Evolutionary conservation across 1,140 invertebrate species (phyloP), one percentile per base, ranked within the genome.

Genomic region (Psix sp.): DNA sequence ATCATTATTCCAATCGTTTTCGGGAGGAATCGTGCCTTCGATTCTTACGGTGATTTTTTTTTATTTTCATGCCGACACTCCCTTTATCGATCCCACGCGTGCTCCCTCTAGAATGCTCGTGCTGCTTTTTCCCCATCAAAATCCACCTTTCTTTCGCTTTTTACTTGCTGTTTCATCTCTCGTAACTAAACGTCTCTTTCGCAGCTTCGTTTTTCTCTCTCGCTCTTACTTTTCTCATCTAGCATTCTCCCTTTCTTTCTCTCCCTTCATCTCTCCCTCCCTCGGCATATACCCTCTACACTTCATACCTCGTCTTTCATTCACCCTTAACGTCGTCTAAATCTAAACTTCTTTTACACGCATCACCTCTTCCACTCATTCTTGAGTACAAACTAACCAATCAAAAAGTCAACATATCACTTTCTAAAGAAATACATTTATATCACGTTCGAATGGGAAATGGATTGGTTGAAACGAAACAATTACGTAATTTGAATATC

Each of bases 41-140:
- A 60, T 73, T 74, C 51, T 67, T 54, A 63, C 38, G 43, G 65
- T 73, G 72, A 78, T 74, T 75, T 70, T 59, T 67, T 76, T 35
- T 75, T 68, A 80, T 80, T 80, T 71, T 80, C 72, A 38, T 78
- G 77, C 81, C 81, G 85, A 86, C 84, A 84, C 84, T 85, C 84
- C 84, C 83, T 86, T 84, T 86, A 86, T 86, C 82, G 85, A 86
- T 86, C 80, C 72, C 68, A 67, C 60, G 60, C 39, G 33, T 65
- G 65, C 54, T 59, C 66, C 70, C 70, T 72, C 72, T 66, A 39
- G 46, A 57, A 39, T 60, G 46, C 59, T 73, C 67, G 77, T 73
- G 68, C 52, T 74, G 66, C 56, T 54, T 75, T 68, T 57, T 52
- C 70, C 74, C 66, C 67, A 70, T 71, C 65, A 52, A 71, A 71